Conservation (phyloP, 1,140 invertebrate species). For the Euwallacea similis region DNA sequence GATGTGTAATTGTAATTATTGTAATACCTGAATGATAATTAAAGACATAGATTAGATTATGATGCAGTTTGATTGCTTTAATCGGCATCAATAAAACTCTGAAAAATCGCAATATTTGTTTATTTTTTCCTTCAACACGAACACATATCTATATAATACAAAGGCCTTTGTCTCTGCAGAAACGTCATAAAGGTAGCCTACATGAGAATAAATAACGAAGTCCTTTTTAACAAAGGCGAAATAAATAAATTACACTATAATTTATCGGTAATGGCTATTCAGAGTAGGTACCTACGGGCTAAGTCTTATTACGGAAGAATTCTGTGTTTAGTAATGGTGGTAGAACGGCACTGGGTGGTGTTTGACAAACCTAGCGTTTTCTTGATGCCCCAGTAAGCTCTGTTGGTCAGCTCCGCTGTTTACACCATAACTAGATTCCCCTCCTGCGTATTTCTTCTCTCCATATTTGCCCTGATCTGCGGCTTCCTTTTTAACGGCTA, state of each 20-base stretch:
- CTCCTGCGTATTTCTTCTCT: conserved; percentile 59
- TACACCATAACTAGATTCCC: conserved; percentile 57
- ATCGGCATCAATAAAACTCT: too few relatives aligned
- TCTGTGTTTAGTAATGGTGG: conserved; percentile 27
- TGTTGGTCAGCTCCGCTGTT: conserved; percentile 61
- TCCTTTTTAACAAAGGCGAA: not conserved
- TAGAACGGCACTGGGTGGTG: conserved; percentile 40
- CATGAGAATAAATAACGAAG: not conserved
- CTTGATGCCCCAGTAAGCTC: conserved; percentile 61
- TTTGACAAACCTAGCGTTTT: conserved; percentile 45
- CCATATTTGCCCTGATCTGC: conserved; percentile 61
- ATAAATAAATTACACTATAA: not conserved
- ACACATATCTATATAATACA: conserved; percentile 13
- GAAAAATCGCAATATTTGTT: not conserved
- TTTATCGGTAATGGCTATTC: conserved; percentile 11
- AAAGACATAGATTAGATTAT: too few relatives aligned
- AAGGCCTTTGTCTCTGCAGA: conserved; percentile 20
- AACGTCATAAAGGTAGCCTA: conserved; percentile 21
- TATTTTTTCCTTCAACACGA: not conserved
- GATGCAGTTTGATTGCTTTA: too few relatives aligned
- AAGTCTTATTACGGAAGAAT: not conserved
- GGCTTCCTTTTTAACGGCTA: conserved; percentile 58
- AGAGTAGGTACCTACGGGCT: not conserved
- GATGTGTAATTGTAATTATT: too few relatives aligned
- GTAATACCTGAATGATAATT: too few relatives aligned